Evolutionary conservation across 2,113 vertebrate genomes (phyloP).

Genomic region (Haliaeetus leucogaster): DNA sequence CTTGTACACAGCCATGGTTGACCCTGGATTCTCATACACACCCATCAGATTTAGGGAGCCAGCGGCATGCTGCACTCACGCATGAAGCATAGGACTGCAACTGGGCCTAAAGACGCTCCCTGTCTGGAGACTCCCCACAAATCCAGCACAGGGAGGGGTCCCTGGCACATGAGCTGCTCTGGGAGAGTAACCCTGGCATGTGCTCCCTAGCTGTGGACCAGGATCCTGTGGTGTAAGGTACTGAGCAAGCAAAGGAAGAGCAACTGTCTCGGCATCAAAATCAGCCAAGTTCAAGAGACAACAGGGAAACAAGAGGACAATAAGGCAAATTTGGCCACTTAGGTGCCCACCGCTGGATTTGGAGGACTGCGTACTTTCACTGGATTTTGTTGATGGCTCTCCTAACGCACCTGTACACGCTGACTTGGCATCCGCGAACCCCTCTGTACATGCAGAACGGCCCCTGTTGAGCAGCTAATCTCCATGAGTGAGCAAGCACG

Average conservation of each 20-base stretch:
- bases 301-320: not conserved
- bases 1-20: not conserved
- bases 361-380: not conserved
- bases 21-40: not conserved
- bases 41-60: not conserved
- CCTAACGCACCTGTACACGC: not conserved
- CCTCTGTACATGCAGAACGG: not conserved
- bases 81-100: not conserved
- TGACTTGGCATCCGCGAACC: not conserved
- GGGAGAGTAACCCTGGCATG: not conserved
- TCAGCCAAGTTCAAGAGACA: not conserved
- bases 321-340: not conserved
- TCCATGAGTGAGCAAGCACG: accelerated
- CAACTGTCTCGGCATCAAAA: not conserved
- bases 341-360: not conserved
- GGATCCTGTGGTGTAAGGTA: not conserved
- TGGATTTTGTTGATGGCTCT: not conserved
- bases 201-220: not conserved
- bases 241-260: not conserved
- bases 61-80: accelerated
- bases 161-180: not conserved
- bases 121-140: not conserved
- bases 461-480: not conserved
- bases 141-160: accelerated
- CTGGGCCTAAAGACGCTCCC: not conserved